Evolutionary conservation across 1,140 invertebrate genomes (phyloP), one percentile per base, ranked within the genome.

Genomic region (Drosophila melanica): DNA sequence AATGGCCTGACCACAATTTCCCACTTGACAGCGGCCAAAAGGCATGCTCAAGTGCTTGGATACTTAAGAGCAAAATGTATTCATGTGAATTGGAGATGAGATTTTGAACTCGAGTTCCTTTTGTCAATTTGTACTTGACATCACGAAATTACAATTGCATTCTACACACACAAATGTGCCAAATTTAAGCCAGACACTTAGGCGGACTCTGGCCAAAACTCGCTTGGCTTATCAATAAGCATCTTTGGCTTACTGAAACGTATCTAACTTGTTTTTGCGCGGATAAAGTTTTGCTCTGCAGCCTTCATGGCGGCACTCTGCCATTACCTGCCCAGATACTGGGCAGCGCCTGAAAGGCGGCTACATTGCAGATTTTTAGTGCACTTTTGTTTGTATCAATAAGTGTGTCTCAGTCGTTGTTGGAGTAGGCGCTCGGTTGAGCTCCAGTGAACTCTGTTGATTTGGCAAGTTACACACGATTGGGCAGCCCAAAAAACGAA

Each of bases 1-100:
- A 87, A 87, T 87, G 82, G 82, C 76, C 84, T 82, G 82, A 87
- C 82, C 82, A 87, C 84, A 87, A 82, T 72, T 79, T 87, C 67
- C 84, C 73, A 79, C 82, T 87, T 82, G 76, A 87, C 62, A 62
- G 67, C 64, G 73, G 68, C 84, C 82, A 77, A 87, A 87, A 87
- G 82, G 81, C 82, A 87, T 87, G 84, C 79, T 89, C 72, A 87
- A 87, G 82, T 89, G 79, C 82, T 77, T 76, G 51, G 68, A 55
- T 48, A 76, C 63, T 86, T 67, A 69, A 87, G 70, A 77, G 82
- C 75, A 69, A 55, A 74, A 79, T 89, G 77, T 76, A 82, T 79
- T 79, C 79, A 82, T 79, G 67, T 82, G 79, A 79, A 72, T 82
- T 77, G 53, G 54, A 68, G 70, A 73, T 68, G 78, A 79, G 64